These are phyloP conservation scores for Orussus abietinus DNA, from an alignment of 1,140 invertebrate genomes.

Conservation along the genomic window DNA sequence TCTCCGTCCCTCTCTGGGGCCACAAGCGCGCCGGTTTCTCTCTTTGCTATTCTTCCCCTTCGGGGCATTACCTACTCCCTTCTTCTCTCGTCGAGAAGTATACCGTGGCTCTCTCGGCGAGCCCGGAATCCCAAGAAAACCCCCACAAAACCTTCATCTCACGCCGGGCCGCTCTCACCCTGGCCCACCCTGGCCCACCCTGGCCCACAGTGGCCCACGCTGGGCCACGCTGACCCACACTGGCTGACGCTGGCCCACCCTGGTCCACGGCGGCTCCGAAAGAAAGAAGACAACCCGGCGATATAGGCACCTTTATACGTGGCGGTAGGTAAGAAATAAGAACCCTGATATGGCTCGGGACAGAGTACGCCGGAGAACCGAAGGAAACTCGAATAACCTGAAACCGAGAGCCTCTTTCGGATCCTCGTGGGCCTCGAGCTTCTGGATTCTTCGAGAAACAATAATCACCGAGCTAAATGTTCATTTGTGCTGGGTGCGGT, in stretches of 20 bases:
- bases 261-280: not conserved
- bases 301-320: too few relatives aligned
- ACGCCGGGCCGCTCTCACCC: conserved; percentile 22
- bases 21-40: conserved; percentile 11
- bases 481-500: too few relatives aligned
- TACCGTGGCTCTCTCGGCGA: not conserved
- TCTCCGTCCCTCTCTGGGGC: conserved; percentile 1
- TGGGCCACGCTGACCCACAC: conserved; percentile 1
- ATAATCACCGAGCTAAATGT: too few relatives aligned
- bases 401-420: too few relatives aligned
- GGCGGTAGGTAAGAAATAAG: too few relatives aligned
- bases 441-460: too few relatives aligned
- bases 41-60: conserved; percentile 3
- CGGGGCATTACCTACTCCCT: conserved; percentile 8
- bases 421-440: too few relatives aligned
- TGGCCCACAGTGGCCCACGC: conserved; percentile 8
- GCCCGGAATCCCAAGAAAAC: conserved; percentile 12
- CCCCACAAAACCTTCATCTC: conserved; percentile 21
- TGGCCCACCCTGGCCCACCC: conserved; percentile 11
- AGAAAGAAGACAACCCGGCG: conserved; percentile 4
- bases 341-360: too few relatives aligned
- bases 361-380: too few relatives aligned
- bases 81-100: conserved; percentile 12
- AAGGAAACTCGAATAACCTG: too few relatives aligned
- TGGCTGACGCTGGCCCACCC: conserved; percentile 3